Percentiles rank a stretch among this genome's conserved stretches.
Conservation (phyloP, 2,113 vertebrate species). For the Ophiodon elongatus region DNA sequence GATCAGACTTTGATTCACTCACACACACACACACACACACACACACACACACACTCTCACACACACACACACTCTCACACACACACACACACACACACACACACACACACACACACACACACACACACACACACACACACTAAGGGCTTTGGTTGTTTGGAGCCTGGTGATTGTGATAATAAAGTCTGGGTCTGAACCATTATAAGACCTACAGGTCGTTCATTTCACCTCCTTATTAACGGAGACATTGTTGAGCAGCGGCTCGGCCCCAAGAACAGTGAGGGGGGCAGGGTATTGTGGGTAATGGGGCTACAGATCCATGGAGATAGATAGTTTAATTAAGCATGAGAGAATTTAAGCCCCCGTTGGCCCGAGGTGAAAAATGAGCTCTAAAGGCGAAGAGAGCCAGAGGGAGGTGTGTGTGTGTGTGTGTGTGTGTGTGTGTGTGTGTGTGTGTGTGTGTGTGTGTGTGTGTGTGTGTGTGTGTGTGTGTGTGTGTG, state of each 20-base stretch:
- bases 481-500: constrained; percentile 4
- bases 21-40: background rate
- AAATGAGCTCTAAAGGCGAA: constrained; percentile 51
- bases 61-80: background rate
- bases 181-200: constrained; percentile 38
- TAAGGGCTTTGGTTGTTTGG: background rate
- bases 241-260: constrained; percentile 30
- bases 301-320: constrained; percentile 69
- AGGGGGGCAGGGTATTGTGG: constrained; percentile 44
- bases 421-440: background rate
- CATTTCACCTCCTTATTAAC: constrained; percentile 62
- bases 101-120: too few species aligned
- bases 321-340: constrained; percentile 77
- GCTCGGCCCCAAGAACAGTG: background rate
- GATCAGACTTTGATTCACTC: too few species aligned
- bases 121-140: background rate
- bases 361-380: constrained; percentile 61
- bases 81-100: too few species aligned
- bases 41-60: background rate
- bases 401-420: background rate
- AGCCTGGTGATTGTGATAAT: constrained; percentile 7
- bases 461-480: constrained; percentile 6
- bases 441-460: constrained; percentile 4
- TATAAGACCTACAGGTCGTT: constrained; percentile 52
- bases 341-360: constrained; percentile 76